Base-by-base conservation (phyloP, 92 coral and sea anemone genomes). In the Meandrina meandrites region DNA sequence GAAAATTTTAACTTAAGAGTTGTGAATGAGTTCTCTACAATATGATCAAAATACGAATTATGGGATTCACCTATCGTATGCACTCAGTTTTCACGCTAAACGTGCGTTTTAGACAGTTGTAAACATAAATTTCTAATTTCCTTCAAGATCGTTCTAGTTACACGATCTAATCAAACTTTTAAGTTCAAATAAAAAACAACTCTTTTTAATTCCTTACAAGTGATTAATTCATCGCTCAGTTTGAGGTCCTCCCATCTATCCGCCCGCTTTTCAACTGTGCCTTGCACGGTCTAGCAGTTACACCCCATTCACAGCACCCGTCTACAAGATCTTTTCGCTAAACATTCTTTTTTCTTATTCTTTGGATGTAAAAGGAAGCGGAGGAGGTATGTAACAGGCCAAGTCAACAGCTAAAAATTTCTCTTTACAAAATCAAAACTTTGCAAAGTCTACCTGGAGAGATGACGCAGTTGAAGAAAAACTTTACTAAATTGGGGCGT, bases 181-280 rank as follows among this genome's bases (percentile, higher is more conserved):
- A 56, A 56, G 62, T 2, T 56, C 62, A 56, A 1, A 18, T 7
- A 24, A 18, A 15, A 18, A 56, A 56, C 62, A 56, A 56, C 62
- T 18, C 21, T 7, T 14, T 9, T 56, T 56, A 15, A 56, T 56
- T 56, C 21, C 62, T 2, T 7, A 17, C 62, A 17, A 56, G 10
- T 60, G 67, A 60, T n/a, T n/a, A n/a, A n/a, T 22, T 21, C 67
- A 60, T 18, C 62, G 62, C 80, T 50, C 80, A 76, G 80, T 76
- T 76, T 76, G 80, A 76, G 80, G 57, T 47, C 80, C 57, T 21
- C 58, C 58, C 58, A 11, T 69, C 40, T 1, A 13, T 31, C 36
- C 75, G 75, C 75, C 75, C 75, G 75, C 75, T 70, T 70, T 70
- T 70, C 21, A 70, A 32, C 67, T 60, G 27, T 60, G 10, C 67